These are phyloP conservation scores for Heteromyza rotundicornis DNA, from an alignment of 2,888 invertebrate genomes.

Conservation along the genomic window DNA sequence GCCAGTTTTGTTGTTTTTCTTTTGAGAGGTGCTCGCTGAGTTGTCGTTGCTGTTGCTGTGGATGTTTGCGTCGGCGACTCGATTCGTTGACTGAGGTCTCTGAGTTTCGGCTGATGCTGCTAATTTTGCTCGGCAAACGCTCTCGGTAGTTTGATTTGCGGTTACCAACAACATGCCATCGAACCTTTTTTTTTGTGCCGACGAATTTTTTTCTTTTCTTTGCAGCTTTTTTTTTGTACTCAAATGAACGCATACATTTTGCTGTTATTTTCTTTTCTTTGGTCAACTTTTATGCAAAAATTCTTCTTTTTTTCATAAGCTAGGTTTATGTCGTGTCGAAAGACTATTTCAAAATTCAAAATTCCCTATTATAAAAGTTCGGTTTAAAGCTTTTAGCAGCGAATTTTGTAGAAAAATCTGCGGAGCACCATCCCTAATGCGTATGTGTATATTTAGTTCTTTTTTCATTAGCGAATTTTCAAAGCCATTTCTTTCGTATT, in stretches of 20 bases:
- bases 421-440: neutral
- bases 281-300: no score
- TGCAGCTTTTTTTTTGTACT: no score
- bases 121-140: neutral
- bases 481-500: neutral
- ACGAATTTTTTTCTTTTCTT: no score
- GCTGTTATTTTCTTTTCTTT: no score
- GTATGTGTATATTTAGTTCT: neutral
- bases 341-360: neutral
- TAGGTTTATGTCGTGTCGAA: no score
- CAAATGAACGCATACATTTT: no score
- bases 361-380: neutral
- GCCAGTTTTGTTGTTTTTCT: slow-evolving; percentile 52
- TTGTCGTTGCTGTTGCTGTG: slow-evolving; percentile 2
- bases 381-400: neutral
- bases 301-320: no score
- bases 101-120: neutral
- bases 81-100: neutral
- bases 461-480: neutral
- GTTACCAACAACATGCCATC: neutral
- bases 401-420: neutral
- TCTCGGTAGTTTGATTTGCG: neutral
- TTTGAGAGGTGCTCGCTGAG: neutral
- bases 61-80: neutral
- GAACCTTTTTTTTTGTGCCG: no score